Evolutionary conservation across 1,140 invertebrate species (phyloP).

Genomic region (Drosophila arizonae): DNA sequence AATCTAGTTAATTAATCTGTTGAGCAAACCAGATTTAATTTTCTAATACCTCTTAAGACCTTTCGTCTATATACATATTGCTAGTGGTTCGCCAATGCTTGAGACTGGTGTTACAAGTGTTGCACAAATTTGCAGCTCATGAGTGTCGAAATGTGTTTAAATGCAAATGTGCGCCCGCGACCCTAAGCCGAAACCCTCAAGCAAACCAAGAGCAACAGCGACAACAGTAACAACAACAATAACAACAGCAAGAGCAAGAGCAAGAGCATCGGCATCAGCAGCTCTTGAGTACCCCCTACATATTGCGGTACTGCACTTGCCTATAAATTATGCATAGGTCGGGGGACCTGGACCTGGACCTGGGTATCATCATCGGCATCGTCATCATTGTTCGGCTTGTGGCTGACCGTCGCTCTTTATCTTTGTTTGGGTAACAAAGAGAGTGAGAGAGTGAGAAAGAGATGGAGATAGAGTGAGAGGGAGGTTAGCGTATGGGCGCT

Average conservation of each 20-base stretch:
- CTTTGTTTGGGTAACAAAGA: constrained; percentile 18
- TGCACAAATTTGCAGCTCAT: constrained; percentile 61
- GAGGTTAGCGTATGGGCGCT: not conserved
- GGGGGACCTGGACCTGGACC: constrained; percentile 11
- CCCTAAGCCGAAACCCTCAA: not conserved
- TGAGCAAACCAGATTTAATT: not conserved
- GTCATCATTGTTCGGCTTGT: constrained; percentile 42
- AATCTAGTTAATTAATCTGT: too few species aligned
- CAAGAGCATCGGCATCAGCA: constrained; percentile 1
- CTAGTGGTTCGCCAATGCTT: not conserved
- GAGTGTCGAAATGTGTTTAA: constrained; percentile 70
- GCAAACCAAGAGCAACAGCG: not conserved
- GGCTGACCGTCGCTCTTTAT: constrained; percentile 48
- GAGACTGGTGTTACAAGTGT: constrained; percentile 21
- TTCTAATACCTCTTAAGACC: not conserved
- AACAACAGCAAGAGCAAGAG: not conserved
- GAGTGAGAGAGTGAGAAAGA: not conserved
- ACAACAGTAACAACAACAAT: not conserved
- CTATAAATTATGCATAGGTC: constrained; percentile 67
- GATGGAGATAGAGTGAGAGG: not conserved
- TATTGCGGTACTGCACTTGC: constrained; percentile 46
- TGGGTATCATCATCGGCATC: constrained; percentile 15
- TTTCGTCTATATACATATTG: not conserved
- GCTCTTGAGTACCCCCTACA: not conserved
- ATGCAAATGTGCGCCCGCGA: constrained; percentile 52